Percentiles rank a stretch among this genome's conserved stretches.
These are phyloP conservation scores for Sorex fumeus DNA, from an alignment of 2,113 vertebrate species.

Conservation along the genomic window DNA sequence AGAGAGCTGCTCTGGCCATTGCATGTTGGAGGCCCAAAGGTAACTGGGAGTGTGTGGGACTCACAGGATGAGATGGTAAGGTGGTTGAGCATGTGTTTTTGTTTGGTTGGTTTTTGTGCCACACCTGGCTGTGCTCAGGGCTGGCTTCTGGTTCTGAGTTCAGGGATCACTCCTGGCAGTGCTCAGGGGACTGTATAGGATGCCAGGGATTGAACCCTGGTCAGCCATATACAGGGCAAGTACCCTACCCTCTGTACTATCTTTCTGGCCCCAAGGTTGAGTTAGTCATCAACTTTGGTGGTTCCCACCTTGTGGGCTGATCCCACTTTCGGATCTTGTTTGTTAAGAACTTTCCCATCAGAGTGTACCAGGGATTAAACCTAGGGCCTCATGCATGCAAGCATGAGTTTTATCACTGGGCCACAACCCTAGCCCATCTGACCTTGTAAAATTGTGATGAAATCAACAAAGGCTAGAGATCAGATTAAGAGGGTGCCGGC, in stretches of 20 bases:
- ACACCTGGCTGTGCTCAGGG: no score
- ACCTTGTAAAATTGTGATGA: neutral
- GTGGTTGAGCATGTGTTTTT: neutral
- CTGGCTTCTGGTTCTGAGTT: no score
- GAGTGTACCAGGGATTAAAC: neutral
- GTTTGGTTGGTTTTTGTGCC: no score
- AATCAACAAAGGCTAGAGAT: neutral
- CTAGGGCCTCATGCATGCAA: no score
- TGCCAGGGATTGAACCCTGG: no score
- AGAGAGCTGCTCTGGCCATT: neutral
- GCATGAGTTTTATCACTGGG: no score
- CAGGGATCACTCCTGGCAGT: no score
- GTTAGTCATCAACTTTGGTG: neutral
- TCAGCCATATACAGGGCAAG: no score
- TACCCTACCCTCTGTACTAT: no score
- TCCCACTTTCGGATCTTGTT: neutral
- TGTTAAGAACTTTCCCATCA: neutral
- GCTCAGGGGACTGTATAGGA: no score
- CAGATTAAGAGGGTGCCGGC: neutral
- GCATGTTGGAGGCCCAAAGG: neutral
- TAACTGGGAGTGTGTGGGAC: neutral
- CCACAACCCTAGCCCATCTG: no score
- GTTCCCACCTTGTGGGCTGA: neutral
- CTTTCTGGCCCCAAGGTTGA: no score
- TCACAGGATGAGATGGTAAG: neutral